A percentile compares a stretch with the other conserved stretches of the same genome.
Evolutionary conservation across 2,113 vertebrate species (phyloP).

Genomic region (Oreochromis niloticus): DNA sequence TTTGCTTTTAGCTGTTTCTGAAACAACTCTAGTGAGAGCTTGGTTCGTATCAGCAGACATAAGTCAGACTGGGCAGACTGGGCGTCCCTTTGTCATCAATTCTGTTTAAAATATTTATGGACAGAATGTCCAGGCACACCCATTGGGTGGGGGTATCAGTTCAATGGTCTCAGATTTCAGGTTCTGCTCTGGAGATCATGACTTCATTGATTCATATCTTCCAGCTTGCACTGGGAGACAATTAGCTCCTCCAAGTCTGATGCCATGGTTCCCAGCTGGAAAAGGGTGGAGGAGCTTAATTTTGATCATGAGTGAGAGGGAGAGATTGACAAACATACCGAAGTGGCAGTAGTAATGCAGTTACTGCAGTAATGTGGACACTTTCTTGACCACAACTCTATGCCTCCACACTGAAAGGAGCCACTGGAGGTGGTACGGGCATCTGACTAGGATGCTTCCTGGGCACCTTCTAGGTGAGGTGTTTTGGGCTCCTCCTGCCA

Average conservation of each 20-base stretch:
- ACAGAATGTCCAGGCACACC: neutral
- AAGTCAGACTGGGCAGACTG: neutral
- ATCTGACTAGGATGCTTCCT: neutral
- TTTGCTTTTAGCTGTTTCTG: fast-evolving
- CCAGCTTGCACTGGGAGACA: neutral
- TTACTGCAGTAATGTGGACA: neutral
- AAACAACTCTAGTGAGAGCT: neutral
- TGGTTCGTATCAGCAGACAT: fast-evolving
- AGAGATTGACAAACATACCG: neutral
- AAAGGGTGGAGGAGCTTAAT: neutral
- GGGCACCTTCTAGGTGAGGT: neutral
- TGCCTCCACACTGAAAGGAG: neutral
- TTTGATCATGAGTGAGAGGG: neutral
- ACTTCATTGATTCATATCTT: neutral
- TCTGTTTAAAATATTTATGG: neutral
- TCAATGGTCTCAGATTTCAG: neutral
- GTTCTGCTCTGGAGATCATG: neutral
- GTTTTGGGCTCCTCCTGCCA: neutral
- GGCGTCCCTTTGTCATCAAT: neutral
- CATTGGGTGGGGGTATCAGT: neutral
- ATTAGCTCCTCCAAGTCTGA: neutral
- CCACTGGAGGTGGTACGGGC: fast-evolving
- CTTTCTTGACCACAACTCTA: no score
- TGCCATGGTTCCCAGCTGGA: neutral
- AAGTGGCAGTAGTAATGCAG: neutral